phyloP scores from a whole-genome alignment of 2,113 vertebrate species.

The Nesogale talazaci region DNA sequence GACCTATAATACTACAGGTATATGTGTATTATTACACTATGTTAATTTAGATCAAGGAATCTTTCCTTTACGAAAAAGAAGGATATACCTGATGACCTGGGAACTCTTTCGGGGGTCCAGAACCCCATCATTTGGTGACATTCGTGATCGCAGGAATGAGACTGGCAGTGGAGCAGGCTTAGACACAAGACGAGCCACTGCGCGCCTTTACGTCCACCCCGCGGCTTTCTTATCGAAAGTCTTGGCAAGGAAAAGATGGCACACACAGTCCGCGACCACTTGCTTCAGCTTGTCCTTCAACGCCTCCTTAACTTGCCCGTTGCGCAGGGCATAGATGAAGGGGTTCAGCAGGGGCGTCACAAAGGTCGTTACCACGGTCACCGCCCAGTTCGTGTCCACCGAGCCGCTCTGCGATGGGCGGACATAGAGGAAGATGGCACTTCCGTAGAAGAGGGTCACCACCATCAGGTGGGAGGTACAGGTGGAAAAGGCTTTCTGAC shows the following conservation, averaged over 20 bases:
- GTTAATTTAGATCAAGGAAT: not conserved
- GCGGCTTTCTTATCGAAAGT: conserved; percentile 40
- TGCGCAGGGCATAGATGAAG: conserved; percentile 74
- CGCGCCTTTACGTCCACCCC: not conserved
- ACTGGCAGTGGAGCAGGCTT: not conserved
- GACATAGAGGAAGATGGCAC: conserved; percentile 75
- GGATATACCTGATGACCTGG: not conserved
- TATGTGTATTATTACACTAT: not conserved
- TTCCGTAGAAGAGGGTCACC: conserved; percentile 77
- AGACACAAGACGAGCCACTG: not conserved
- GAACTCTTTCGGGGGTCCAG: not conserved
- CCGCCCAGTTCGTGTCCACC: conserved; percentile 70
- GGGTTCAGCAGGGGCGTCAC: conserved; percentile 78
- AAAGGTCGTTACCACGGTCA: conserved; percentile 71
- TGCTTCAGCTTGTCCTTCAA: conserved; percentile 64
- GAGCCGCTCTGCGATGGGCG: conserved; percentile 67
- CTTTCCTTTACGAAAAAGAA: conserved; percentile 9
- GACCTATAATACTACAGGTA: not conserved
- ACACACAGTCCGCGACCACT: not conserved
- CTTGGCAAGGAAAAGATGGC: conserved; percentile 4
- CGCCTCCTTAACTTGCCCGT: conserved; percentile 68
- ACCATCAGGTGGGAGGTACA: conserved; percentile 76
- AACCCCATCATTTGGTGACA: conserved; percentile 1
- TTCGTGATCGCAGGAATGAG: not conserved
- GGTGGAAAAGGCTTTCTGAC: conserved; percentile 73